phyloP scores from a whole-genome alignment of 2,113 vertebrate genomes.

The Procavia capensis region DNA sequence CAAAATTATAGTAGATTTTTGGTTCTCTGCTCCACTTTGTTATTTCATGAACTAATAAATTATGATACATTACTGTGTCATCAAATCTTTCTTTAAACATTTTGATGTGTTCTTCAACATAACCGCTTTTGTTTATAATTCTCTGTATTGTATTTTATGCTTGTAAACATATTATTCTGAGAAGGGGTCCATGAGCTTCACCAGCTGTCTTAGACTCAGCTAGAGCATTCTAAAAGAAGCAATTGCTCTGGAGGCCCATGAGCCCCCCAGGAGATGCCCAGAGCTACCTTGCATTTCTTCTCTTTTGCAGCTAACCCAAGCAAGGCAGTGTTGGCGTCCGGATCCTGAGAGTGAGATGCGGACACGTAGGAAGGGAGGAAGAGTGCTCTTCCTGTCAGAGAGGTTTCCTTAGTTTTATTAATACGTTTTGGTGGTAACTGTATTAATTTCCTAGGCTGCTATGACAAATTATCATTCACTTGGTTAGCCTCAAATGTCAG shows the following conservation, averaged over 20 bases:
- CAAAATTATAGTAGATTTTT: neutral
- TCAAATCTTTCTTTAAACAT: neutral
- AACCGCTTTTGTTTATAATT: neutral
- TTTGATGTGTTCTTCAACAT: neutral
- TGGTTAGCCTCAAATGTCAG: neutral
- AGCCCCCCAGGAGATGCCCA: neutral
- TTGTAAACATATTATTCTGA: neutral
- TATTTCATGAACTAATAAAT: neutral
- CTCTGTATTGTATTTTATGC: neutral
- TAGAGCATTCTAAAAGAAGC: neutral
- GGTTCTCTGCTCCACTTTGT: neutral
- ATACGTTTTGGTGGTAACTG: neutral
- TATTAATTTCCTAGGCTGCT: neutral
- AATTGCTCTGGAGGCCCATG: neutral
- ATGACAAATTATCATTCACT: neutral
- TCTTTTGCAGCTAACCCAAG: neutral
- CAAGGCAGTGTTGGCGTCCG: neutral
- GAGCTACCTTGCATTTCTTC: neutral
- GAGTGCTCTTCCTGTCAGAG: neutral
- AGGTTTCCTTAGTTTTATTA: neutral
- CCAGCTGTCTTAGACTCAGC: neutral
- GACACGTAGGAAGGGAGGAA: neutral
- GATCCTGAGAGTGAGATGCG: neutral
- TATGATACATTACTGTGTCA: neutral
- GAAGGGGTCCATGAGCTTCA: neutral